Percentiles rank a stretch among this genome's conserved stretches.
Evolutionary conservation across 2,797 vertebrate species (phyloP).

Genomic region (Peromyscus aztecus): DNA sequence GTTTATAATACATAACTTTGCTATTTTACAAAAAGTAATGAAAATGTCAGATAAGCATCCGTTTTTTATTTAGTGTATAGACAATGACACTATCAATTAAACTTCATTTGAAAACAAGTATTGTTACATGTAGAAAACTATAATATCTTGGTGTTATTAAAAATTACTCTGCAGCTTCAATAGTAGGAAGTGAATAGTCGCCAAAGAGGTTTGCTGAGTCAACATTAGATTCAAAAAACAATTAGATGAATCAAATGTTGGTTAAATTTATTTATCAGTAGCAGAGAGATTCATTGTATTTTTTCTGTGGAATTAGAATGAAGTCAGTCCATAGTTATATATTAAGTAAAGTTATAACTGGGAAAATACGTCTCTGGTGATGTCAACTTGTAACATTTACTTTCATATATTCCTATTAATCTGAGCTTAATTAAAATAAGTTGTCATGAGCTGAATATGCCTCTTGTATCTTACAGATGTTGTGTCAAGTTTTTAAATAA

Average conservation of each 20-base stretch:
- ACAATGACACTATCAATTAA: background rate
- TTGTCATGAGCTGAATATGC: background rate
- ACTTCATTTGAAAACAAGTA: background rate
- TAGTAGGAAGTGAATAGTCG: background rate
- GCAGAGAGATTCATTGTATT: background rate
- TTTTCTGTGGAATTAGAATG: constrained; percentile 25
- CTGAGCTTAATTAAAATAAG: constrained; percentile 55
- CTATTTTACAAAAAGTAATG: background rate
- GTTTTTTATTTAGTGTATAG: background rate
- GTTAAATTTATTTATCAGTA: background rate
- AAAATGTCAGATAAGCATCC: background rate
- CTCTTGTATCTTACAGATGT: background rate
- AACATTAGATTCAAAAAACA: background rate
- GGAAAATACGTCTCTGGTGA: constrained; percentile 46
- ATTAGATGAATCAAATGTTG: background rate
- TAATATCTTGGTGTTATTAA: background rate
- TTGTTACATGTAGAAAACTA: background rate
- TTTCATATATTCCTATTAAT: constrained; percentile 60
- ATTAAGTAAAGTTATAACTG: background rate
- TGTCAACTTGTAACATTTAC: constrained; percentile 60
- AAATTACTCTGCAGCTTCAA: background rate
- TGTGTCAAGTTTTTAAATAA: background rate
- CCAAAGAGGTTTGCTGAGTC: background rate
- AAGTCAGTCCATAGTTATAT: background rate
- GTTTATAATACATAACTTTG: background rate